Base-by-base conservation (phyloP, 2,888 invertebrate species). In the Pachycephus smyrnensis region DNA sequence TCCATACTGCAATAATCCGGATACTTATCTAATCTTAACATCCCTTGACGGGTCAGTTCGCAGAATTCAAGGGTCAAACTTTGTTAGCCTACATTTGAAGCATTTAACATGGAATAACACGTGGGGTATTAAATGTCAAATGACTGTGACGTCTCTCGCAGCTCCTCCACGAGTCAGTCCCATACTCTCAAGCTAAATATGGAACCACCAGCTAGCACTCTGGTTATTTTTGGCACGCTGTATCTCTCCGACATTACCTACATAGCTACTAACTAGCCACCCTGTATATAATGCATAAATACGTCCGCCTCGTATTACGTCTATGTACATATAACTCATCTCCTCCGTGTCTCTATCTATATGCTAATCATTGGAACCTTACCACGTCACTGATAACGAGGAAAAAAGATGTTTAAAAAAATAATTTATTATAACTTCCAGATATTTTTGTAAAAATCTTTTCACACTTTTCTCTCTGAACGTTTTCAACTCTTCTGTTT, bases 121-220 rank as follows among this genome's bases (percentile, higher is more conserved):
- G 83, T 82, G 83, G 82, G 82, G 81, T 83, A 84, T 84, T 84
- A 81, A 83, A 80, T 84, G 84, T 84, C 84, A 83, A 78, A 78
- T 75, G 78, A 79, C 81, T 78, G 73, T 80, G 81, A 81, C 81
- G 80, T 81, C 69, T 76, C 33, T 68, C 37, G 69, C 79, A 75
- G 73, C 79, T 78, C 69, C 37, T 36, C 68, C 37, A 73, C 76
- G 55, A 80, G 78, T 79, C 77, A 80, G 79, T 81, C 82, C 82
- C 82, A 86, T 82, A 68, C 76, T 69, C 77, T 80, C 82, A 82
- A 80, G 81, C 87, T 87, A 87, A 87, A 86, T 87, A 85, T 84
- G 85, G 87, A 86, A 87, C 86, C 84, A 84, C 84, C 81, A 77
- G 79, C 81, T 81, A 83, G 82, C 82, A 83, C 82, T 81, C 74